Base-by-base conservation (phyloP, 2,797 vertebrate genomes). In the Paedocypris micromegethes region DNA sequence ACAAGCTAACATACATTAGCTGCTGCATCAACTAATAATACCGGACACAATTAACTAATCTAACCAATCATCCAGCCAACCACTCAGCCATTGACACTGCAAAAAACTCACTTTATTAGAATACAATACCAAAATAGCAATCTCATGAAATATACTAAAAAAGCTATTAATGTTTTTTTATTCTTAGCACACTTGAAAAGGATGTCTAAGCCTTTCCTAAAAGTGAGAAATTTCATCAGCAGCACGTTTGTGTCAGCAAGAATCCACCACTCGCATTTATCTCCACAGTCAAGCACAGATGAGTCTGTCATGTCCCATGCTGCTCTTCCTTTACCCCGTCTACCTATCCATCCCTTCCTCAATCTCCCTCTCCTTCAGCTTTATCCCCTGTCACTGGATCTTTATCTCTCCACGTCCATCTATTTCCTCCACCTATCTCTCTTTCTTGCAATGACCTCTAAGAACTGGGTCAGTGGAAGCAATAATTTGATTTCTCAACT, bases 351-450 rank as follows among this genome's bases (percentile, higher is more conserved):
- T 48, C 39, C 37, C 23, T 57, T 41, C 48, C 45, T 50, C 54
- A 49, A 52, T 70, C 43, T 0, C n/a, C 54, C 57, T 23, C 45
- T 49, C 58, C 39, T 57, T 66, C 38, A 49, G 45, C 40, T 42
- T 66, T 44, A 7, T 41, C 44, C 64, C 41, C 37, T 4, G 23
- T 4, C 9, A 45, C 42, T 64, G 23, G 37, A 58, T 23, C 55
- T 58, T 48, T 23, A 23, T 63, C 49, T 52, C 3, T 52, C 48
- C 56, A 6, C 67, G 41, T 40, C 63, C 59, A 43, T 49, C 49
- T 52, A 38, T 39, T 63, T 53, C 63, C 45, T 54, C 6, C 37
- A 38, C 50, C 5, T 41, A 47, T 55, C 44, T 45, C 6, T 1
- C 38, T 37, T 40, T 54, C 38, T 23, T 23, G 23, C 23, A 23